These are phyloP conservation scores for Rhinolophus ferrumequinum DNA, from an alignment of 2,113 vertebrate genomes.

Conservation along the genomic window DNA sequence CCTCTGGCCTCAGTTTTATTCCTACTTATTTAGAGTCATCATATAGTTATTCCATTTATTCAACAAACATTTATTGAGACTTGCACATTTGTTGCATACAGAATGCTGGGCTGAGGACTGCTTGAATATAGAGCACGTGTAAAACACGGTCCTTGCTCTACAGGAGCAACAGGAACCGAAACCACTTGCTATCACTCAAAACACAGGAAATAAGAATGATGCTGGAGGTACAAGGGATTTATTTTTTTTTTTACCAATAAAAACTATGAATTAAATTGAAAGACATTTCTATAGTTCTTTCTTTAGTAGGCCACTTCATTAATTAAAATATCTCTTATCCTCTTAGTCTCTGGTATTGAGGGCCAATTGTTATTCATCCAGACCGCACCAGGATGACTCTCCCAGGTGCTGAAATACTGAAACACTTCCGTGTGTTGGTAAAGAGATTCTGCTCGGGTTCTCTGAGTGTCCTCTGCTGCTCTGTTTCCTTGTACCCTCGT, in stretches of 20 bases:
- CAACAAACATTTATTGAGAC: background rate
- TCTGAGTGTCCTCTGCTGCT: background rate
- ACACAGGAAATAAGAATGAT: background rate
- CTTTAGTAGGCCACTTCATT: background rate
- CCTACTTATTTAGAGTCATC: background rate
- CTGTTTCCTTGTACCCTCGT: background rate
- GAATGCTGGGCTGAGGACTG: background rate
- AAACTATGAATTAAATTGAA: background rate
- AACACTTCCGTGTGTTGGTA: background rate
- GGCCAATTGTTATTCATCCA: background rate
- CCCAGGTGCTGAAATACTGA: background rate
- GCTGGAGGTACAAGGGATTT: background rate
- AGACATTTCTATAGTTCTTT: background rate
- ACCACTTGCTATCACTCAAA: background rate
- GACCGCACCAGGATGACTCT: too few species aligned
- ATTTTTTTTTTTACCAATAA: background rate
- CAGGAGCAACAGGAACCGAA: background rate
- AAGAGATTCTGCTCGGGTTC: background rate
- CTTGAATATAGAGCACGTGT: background rate
- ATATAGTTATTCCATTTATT: background rate
- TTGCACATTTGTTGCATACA: background rate
- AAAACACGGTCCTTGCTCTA: background rate
- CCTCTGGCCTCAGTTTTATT: background rate
- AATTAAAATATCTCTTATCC: background rate
- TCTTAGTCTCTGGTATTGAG: background rate